These are phyloP conservation scores for Lophura nycthemera DNA, from an alignment of 2,113 vertebrate genomes.

Conservation along the genomic window DNA sequence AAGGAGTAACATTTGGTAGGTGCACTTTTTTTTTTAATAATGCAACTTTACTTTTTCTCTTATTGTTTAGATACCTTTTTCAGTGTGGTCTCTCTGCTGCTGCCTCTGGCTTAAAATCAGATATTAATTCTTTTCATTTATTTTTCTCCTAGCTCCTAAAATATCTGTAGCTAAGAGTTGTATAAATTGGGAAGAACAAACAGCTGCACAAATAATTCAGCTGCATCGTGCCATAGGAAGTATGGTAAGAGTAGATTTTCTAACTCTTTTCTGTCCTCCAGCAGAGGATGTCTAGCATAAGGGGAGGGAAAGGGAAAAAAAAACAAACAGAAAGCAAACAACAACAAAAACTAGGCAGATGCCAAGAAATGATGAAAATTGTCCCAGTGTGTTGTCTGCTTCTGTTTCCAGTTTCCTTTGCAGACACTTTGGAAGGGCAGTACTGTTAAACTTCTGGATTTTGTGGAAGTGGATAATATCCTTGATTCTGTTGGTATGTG, in stretches of 20 bases:
- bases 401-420: conserved; percentile 84
- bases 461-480: conserved; percentile 82
- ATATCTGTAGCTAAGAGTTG: conserved; percentile 83
- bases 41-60: neutral
- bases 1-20: conserved; percentile 89
- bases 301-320: neutral
- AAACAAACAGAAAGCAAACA: neutral
- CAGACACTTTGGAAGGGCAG: conserved; percentile 88
- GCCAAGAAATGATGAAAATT: neutral
- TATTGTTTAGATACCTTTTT: neutral
- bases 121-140: neutral
- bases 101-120: neutral
- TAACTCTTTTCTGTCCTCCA: neutral
- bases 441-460: conserved; percentile 87
- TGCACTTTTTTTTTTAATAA: neutral
- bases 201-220: conserved; percentile 82
- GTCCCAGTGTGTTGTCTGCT: neutral
- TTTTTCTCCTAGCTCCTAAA: conserved; percentile 85
- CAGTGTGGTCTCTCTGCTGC: neutral
- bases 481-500: conserved; percentile 75
- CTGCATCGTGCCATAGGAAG: conserved; percentile 87
- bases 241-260: conserved; percentile 77
- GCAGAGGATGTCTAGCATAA: neutral
- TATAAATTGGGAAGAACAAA: conserved; percentile 94
- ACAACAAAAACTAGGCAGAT: neutral